phyloP scores from a whole-genome alignment of 2,797 vertebrate genomes.

The Emys orbicularis region DNA sequence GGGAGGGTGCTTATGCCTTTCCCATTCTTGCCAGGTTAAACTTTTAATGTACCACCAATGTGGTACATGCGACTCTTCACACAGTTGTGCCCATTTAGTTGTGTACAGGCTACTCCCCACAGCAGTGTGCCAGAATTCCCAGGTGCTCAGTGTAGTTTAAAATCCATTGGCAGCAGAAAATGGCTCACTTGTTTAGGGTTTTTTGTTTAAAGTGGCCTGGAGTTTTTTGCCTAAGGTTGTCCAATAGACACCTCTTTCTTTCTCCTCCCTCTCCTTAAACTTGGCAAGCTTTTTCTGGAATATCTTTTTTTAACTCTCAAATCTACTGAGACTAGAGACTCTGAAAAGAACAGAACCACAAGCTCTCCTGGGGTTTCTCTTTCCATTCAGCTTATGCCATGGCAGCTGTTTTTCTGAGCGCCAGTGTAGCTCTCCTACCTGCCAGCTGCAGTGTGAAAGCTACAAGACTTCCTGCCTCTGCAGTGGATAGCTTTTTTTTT shows the following conservation, averaged over 20 bases:
- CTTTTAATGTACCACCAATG: accelerated
- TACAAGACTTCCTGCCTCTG: conserved; percentile 56
- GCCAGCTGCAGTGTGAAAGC: conserved; percentile 54
- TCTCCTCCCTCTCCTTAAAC: conserved; percentile 35
- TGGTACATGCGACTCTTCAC: neutral
- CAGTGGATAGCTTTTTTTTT: conserved; percentile 27
- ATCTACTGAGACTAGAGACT: conserved; percentile 51
- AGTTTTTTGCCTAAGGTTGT: conserved; percentile 32
- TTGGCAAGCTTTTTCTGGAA: conserved; percentile 52
- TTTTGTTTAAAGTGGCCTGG: conserved; percentile 21
- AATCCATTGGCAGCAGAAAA: conserved; percentile 45
- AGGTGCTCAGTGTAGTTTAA: neutral
- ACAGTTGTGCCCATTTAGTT: conserved; percentile 5
- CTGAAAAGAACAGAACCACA: conserved; percentile 58
- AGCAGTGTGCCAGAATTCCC: neutral
- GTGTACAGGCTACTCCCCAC: neutral
- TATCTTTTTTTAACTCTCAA: conserved; percentile 13
- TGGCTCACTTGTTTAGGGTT: conserved; percentile 51
- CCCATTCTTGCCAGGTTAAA: accelerated
- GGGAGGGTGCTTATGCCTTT: neutral
- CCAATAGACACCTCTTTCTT: neutral
- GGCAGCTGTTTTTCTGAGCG: conserved; percentile 67
- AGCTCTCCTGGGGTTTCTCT: conserved; percentile 4
- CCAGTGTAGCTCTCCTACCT: conserved; percentile 59
- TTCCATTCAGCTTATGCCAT: conserved; percentile 68